Conservation (phyloP, 2,888 invertebrate genomes). For the Lacanobia wlatinum region DNA sequence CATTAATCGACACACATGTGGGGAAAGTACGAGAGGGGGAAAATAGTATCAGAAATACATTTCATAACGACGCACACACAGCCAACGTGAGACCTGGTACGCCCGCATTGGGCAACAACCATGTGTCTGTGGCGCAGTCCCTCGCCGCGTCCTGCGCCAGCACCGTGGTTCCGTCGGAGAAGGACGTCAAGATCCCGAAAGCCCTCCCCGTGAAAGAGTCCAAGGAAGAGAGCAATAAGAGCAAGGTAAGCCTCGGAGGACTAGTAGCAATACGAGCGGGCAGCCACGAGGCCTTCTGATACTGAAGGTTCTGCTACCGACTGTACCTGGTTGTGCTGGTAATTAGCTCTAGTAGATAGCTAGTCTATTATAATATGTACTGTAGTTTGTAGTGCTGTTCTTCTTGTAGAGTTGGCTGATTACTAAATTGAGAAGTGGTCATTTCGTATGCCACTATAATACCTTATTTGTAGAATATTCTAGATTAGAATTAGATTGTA, state of each 20-base stretch:
- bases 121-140: constrained; percentile 70
- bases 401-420: not conserved
- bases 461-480: not conserved
- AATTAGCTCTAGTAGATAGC: constrained; percentile 31
- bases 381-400: not conserved
- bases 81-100: constrained; percentile 84
- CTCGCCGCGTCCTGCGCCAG: constrained; percentile 69
- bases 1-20: constrained; percentile 51
- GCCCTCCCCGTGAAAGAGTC: constrained; percentile 62
- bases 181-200: constrained; percentile 68
- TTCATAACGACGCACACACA: constrained; percentile 67
- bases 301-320: constrained; percentile 49
- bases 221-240: constrained; percentile 61
- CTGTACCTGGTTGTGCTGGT: constrained; percentile 23
- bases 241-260: constrained; percentile 69
- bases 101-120: constrained; percentile 72
- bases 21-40: constrained; percentile 42
- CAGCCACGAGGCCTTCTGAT: constrained; percentile 49
- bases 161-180: constrained; percentile 65
- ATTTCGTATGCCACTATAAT: constrained; percentile 6
- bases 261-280: constrained; percentile 55
- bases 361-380: not conserved
- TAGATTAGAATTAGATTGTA: not conserved
- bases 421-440: not conserved
- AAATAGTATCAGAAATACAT: constrained; percentile 53